Percentiles rank a stretch among this genome's conserved stretches.
phyloP scores from a whole-genome alignment of 2,113 vertebrate species.

The Nycticryphes semicollaris region DNA sequence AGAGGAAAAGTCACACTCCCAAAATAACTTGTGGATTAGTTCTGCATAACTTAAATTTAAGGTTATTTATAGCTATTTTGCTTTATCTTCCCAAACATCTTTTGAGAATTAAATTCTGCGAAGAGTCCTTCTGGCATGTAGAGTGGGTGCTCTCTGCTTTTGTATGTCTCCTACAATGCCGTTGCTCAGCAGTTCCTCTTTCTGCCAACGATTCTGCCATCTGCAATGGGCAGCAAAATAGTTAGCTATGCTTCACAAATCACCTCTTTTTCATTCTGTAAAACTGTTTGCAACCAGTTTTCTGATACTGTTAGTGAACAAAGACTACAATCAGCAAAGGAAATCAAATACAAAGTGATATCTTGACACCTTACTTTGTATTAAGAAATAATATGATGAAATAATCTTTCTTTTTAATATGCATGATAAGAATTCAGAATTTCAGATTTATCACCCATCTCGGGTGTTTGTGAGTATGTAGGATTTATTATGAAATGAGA shows the following conservation, averaged over 20 bases:
- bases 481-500: neutral
- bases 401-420: neutral
- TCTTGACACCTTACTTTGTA: neutral
- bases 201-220: neutral
- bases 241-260: neutral
- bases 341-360: neutral
- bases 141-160: neutral
- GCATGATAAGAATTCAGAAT: neutral
- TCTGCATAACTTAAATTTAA: neutral
- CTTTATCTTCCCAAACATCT: neutral
- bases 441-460: neutral
- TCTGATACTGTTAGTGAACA: neutral
- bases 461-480: neutral
- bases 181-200: neutral
- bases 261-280: neutral
- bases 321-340: neutral
- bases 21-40: neutral
- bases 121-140: neutral
- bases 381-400: neutral
- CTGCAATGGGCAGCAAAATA: neutral
- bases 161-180: neutral
- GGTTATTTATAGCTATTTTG: neutral
- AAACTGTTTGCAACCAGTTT: neutral
- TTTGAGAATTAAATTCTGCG: neutral
- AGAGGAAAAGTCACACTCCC: neutral